Evolutionary conservation across 2,797 vertebrate genomes (phyloP), one percentile per base, ranked within the genome.

Genomic region (Linurgus olivaceus): DNA sequence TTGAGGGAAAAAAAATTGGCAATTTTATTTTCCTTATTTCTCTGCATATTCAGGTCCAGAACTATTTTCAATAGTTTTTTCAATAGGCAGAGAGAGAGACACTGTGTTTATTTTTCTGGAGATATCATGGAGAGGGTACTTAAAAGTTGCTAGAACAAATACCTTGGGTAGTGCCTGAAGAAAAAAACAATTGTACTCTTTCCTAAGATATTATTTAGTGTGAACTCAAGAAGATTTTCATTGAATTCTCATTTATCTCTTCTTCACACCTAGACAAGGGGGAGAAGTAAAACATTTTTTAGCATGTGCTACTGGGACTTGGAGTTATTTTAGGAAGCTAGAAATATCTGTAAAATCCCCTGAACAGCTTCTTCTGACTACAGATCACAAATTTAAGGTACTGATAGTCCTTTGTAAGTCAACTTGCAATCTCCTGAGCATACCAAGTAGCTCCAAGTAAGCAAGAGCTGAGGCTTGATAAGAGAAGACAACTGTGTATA

Each of bases 1-100:
- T 1, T 33, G 11, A 35, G 25, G 25, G 25, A 13, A 35, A 70
- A 55, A 51, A 51, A 31, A 37, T 2, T 17, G 2, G 1, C 3
- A 6, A 3, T 23, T 23, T 23, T 31, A n/a, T 77, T 61, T 68
- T 42, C 62, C 2, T 70, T 74, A 16, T 59, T 58, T 31, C 4
- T 59, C 20, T 62, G 4, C 3, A 31, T 58, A 78, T 85, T 86
- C 29, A 26, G 14, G 23, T 63, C 23, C 26, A 47, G 57, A 62
- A 47, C 9, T n/a, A 7, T 50, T 18, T 83, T 72, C 17, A 51
- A 2, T 25, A 42, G 5, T 17, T 50, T 35, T n/a, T 86, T 4
- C n/a, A 66, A 28, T 3, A 57, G 9, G 8, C 38, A 77, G 17
- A 42, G 5, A 18, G 61, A 29, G 13, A 80, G 9, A 61, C 3